A percentile compares a stretch with the other conserved stretches of the same genome.
phyloP scores from a whole-genome alignment of 2,113 vertebrate species.

The Anarrhichthys ocellatus region DNA sequence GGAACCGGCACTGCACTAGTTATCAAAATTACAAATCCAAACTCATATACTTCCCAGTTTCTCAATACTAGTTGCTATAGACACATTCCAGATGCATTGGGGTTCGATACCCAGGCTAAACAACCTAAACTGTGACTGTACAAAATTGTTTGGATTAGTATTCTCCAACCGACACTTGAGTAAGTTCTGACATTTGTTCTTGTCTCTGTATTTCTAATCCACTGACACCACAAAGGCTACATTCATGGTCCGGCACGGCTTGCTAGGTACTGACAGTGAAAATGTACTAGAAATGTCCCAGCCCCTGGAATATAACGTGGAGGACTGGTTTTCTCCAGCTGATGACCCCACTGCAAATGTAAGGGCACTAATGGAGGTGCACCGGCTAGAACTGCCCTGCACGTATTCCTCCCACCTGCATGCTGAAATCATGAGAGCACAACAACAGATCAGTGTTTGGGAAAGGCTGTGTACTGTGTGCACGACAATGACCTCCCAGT shows the following conservation, averaged over 20 bases:
- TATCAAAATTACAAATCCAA: neutral
- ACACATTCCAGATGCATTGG: neutral
- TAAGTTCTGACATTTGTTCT: neutral
- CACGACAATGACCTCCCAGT: neutral
- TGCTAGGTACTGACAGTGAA: slow-evolving; percentile 2
- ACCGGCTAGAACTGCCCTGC: slow-evolving; percentile 30
- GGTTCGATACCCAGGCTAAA: no score
- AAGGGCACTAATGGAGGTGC: slow-evolving; percentile 76
- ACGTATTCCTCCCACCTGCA: slow-evolving; percentile 48
- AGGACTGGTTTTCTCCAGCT: slow-evolving; percentile 45
- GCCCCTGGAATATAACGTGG: slow-evolving; percentile 14
- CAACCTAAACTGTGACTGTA: neutral
- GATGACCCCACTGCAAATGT: slow-evolving; percentile 62
- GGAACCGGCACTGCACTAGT: no score
- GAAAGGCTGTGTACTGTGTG: neutral
- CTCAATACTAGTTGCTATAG: neutral
- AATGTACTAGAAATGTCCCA: slow-evolving; percentile 12
- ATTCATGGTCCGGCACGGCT: neutral
- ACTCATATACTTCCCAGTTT: neutral
- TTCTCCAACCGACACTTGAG: neutral
- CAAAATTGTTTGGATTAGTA: neutral
- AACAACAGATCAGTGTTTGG: slow-evolving; percentile 17
- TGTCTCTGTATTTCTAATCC: neutral
- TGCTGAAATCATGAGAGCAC: slow-evolving; percentile 32
- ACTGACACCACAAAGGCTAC: neutral